These are phyloP conservation scores for Opisthograptis luteolata DNA, from an alignment of 2,888 invertebrate genomes.

Conservation along the genomic window DNA sequence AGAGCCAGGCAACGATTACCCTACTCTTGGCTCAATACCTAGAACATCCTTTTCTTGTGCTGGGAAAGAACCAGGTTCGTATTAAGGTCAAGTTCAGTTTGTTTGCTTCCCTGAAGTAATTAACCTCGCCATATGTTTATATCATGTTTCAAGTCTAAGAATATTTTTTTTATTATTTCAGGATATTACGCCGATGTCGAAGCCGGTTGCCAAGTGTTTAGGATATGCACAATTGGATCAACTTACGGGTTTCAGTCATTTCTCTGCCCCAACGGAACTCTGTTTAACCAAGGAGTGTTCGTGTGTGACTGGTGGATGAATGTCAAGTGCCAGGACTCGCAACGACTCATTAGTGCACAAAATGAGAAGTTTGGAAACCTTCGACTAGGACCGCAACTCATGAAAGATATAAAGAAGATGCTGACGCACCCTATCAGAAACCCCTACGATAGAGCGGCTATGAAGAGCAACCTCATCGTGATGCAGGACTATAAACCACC, in stretches of 20 bases:
- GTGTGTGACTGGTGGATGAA: conserved; percentile 89
- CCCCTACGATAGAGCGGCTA: conserved; percentile 63
- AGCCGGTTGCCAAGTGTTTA: conserved; percentile 87
- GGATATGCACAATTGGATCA: conserved; percentile 85
- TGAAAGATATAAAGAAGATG: conserved; percentile 85
- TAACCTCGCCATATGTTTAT: too few species aligned
- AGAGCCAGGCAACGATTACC: conserved; percentile 87
- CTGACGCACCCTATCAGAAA: conserved; percentile 78
- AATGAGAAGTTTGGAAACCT: conserved; percentile 76
- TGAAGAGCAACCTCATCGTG: conserved; percentile 65
- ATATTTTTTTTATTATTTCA: conserved; percentile 53
- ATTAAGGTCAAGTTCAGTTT: too few species aligned
- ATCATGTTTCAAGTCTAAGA: too few species aligned
- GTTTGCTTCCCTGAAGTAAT: too few species aligned
- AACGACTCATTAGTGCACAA: conserved; percentile 64
- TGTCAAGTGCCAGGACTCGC: conserved; percentile 83
- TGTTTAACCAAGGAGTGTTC: conserved; percentile 87
- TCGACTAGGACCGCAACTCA: conserved; percentile 80
- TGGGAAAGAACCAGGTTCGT: conserved; percentile 83
- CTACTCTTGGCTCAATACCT: conserved; percentile 84
- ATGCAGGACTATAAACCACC: conserved; percentile 79
- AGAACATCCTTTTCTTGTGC: conserved; percentile 86
- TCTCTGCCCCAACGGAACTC: conserved; percentile 87
- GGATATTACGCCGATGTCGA: conserved; percentile 87
- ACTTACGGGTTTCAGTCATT: conserved; percentile 85